phyloP scores from a whole-genome alignment of 1,140 invertebrate species.

The Bombus balteatus region DNA sequence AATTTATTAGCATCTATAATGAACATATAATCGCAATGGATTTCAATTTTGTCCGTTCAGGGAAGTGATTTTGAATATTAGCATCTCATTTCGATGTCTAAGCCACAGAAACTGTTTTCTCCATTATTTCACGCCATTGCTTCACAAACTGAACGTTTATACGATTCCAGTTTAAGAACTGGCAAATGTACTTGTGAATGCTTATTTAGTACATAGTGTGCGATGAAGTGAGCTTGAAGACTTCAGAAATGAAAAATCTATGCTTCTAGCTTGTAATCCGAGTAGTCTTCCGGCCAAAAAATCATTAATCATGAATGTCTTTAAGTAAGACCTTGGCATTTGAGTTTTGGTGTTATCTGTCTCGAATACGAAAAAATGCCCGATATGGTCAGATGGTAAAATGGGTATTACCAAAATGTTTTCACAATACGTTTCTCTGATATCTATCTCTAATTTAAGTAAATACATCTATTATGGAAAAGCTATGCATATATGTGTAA shows the following conservation, averaged over 20 bases:
- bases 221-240: background rate
- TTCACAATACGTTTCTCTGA: no score
- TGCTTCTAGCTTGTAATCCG: constrained; percentile 24
- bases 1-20: constrained; percentile 17
- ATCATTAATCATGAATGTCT: constrained; percentile 36
- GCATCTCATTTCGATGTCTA: background rate
- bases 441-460: no score
- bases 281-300: constrained; percentile 50
- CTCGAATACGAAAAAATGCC: background rate
- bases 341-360: constrained; percentile 32
- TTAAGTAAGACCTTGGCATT: constrained; percentile 23
- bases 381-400: background rate
- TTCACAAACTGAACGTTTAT: background rate
- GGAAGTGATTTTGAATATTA: background rate
- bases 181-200: background rate
- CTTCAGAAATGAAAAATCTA: constrained; percentile 19
- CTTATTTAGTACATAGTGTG: background rate
- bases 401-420: constrained; percentile 2
- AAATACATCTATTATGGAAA: no score
- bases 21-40: constrained; percentile 12
- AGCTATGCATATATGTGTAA: no score
- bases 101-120: background rate
- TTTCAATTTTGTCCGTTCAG: constrained; percentile 10
- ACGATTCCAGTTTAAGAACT: background rate
- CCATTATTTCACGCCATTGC: background rate